Conservation (phyloP, 2,797 vertebrate species). For the Petrocephalus schoutedeni region DNA sequence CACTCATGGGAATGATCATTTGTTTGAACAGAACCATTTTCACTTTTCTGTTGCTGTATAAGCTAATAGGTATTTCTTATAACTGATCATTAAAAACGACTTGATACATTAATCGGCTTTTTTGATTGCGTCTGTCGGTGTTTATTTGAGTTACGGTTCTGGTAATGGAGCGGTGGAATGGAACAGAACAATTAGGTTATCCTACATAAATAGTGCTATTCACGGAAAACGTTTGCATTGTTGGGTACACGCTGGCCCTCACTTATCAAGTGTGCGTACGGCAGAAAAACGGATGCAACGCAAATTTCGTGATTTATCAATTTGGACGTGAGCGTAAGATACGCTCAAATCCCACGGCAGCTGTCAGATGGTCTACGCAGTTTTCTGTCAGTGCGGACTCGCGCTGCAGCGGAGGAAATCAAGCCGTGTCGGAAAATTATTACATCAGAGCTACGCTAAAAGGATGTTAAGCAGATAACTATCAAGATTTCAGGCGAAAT, state of each 20-base stretch:
- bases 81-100: not conserved
- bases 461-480: too few species aligned
- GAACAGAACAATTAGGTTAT: not conserved
- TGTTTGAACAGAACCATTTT: not conserved
- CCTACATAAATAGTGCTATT: not conserved
- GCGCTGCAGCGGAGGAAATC: too few species aligned
- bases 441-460: too few species aligned
- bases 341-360: too few species aligned
- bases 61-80: not conserved
- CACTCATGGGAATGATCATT: not conserved
- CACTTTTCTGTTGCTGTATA: not conserved
- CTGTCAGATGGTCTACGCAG: too few species aligned
- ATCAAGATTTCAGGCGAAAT: too few species aligned
- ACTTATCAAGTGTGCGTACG: too few species aligned
- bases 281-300: too few species aligned
- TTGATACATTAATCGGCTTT: slow-evolving; percentile 2
- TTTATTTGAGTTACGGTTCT: not conserved
- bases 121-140: not conserved
- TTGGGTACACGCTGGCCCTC: not conserved
- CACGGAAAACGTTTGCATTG: not conserved
- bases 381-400: too few species aligned
- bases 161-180: not conserved
- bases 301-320: too few species aligned
- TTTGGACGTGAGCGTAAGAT: too few species aligned
- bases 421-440: too few species aligned